Base-by-base conservation (phyloP, 1,140 invertebrate genomes). In the Aphelinus certus region DNA sequence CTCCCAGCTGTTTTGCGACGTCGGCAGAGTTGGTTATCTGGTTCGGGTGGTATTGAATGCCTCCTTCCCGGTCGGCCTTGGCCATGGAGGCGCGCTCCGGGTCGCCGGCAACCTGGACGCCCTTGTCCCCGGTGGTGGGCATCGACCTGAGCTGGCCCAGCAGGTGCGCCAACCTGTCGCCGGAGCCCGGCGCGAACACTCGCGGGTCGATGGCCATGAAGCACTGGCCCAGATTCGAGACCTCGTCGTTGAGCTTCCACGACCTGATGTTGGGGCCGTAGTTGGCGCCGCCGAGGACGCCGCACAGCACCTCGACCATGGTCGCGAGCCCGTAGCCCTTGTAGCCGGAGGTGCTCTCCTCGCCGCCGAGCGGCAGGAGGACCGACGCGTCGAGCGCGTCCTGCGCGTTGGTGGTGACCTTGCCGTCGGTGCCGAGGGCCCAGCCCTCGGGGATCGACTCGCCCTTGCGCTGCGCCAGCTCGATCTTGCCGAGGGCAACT, bases 321-420 rank as follows among this genome's bases (percentile, higher is more conserved):
- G 95, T 90, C 0, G 91, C 92, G 2, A 98, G 82, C 0, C 97
- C 97, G 78, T 92, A 97, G 1, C 97, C 97, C 85, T 98, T 98
- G 85, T 97, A 98, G 1, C 96, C 96, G 10, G 93, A 93, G 55
- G 90, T 92, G 0, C 87, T 80, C 83, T 97, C 96, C 0, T 87
- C 77, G 2, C 96, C 96, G 3, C 97, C 97, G 0, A 98, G 82
- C 0, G 96, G 96, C 89, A 96, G 90, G n/a, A 98, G 85, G 70
- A 91, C 92, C 0, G 87, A 89, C 1, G 90, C 90, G n/a, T 91
- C 83, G 67, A 91, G 90, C 0, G 94, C 95, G 78, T 91, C 83
- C 2, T 88, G 79, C 0, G 94, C 86, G 80, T 96, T 88, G 0
- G 88, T 91, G 0, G 95, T 96, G 0, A 89, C 79, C 5, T 90